Conservation (phyloP, 2,113 vertebrate genomes). For the Nesoenas mayeri region DNA sequence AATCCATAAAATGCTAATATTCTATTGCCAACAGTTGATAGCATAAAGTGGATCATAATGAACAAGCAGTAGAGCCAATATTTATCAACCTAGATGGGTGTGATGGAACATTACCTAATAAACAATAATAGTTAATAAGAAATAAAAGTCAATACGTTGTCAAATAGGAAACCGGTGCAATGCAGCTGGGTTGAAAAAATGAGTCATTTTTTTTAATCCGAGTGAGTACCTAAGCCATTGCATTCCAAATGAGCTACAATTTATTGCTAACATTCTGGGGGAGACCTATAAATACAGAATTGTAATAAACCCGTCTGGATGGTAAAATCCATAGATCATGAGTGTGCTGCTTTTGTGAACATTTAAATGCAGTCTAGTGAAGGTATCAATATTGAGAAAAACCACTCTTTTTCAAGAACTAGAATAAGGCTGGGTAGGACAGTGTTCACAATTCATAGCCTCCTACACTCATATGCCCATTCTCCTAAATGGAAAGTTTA, state of each 20-base stretch:
- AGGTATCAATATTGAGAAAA: background rate
- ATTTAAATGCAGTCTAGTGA: background rate
- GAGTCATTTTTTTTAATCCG: background rate
- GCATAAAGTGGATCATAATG: background rate
- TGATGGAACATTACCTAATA: constrained; percentile 33
- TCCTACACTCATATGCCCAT: background rate
- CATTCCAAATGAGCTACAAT: constrained; percentile 21
- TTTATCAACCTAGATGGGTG: background rate
- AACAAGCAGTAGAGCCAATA: background rate
- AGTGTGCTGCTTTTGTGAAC: background rate
- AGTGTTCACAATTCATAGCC: background rate
- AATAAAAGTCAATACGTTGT: constrained; percentile 28
- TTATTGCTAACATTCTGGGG: background rate
- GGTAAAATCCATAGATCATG: background rate
- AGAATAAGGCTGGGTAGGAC: background rate
- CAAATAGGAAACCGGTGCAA: background rate
- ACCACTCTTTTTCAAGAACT: background rate
- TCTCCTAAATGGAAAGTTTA: background rate
- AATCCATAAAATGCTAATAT: constrained; percentile 10
- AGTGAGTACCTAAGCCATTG: background rate
- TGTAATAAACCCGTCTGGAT: background rate
- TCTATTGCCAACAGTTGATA: background rate
- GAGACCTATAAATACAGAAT: background rate
- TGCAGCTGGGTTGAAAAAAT: background rate
- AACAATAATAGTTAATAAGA: constrained; percentile 57